A percentile compares a stretch with the other conserved stretches of the same genome.
Evolutionary conservation across 2,888 invertebrate species (phyloP).

Genomic region (Strigamia maritima): DNA sequence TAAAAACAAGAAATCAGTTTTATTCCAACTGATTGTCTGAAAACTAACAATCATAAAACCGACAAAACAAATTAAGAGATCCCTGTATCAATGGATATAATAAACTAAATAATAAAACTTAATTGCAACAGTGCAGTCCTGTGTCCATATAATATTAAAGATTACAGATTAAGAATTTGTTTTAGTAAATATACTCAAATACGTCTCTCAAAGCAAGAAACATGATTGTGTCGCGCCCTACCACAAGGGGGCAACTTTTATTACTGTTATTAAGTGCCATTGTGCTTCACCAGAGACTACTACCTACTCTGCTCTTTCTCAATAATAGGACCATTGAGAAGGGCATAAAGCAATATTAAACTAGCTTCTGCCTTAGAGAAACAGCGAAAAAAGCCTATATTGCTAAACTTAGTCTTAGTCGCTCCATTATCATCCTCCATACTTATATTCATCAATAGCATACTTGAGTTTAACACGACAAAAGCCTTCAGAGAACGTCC

Average conservation of each 20-base stretch:
- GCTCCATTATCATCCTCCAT: not conserved
- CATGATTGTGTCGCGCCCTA: not conserved
- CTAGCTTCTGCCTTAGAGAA: conserved; percentile 2
- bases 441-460: not conserved
- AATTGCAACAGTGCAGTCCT: too few species aligned
- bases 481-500: not conserved
- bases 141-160: too few species aligned
- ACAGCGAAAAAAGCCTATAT: not conserved
- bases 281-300: not conserved
- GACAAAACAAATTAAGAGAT: too few species aligned
- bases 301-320: conserved; percentile 6
- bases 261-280: conserved; percentile 10
- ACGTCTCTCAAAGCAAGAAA: not conserved
- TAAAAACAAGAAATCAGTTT: not conserved
- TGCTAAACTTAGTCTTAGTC: conserved; percentile 1
- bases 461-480: not conserved
- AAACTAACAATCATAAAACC: too few species aligned
- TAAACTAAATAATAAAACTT: too few species aligned
- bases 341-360: conserved; percentile 5
- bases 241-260: not conserved
- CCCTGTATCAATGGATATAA: too few species aligned
- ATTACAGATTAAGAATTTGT: too few species aligned
- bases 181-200: too few species aligned
- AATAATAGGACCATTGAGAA: not conserved
- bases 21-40: too few species aligned